Evolutionary conservation across 30 jellyfish, hydroid and myxozoan genomes (phyloP).

Genomic region (Aurelia aurita complex sp. Pacific): DNA sequence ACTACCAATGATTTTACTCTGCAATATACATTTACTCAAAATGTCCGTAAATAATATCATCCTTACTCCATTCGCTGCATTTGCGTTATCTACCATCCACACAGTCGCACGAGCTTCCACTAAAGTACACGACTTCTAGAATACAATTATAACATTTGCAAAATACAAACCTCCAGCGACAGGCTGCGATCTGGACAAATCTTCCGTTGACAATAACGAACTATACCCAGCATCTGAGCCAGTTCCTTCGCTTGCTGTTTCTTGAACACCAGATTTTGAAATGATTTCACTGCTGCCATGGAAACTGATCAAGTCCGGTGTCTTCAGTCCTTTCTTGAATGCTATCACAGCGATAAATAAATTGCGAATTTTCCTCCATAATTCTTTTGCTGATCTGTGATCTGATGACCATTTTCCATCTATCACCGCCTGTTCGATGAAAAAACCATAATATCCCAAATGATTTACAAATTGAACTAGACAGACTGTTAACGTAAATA

Average conservation of each 20-base stretch:
- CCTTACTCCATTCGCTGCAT: too few species aligned
- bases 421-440: constrained; percentile 79
- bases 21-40: too few species aligned
- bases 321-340: constrained; percentile 62
- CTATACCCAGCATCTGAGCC: constrained; percentile 93
- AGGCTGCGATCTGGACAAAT: constrained; percentile 84
- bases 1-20: too few species aligned
- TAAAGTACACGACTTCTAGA: too few species aligned
- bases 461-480: too few species aligned
- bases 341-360: constrained; percentile 67
- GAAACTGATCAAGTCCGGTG: constrained; percentile 60
- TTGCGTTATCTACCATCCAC: too few species aligned
- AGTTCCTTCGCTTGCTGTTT: constrained; percentile 88
- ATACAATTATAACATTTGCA: too few species aligned
- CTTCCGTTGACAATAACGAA: constrained; percentile 88
- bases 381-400: constrained; percentile 62
- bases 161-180: constrained; percentile 58
- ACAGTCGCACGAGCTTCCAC: too few species aligned
- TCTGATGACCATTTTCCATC: constrained; percentile 95
- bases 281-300: constrained; percentile 32
- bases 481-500: too few species aligned
- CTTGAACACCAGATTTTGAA: constrained; percentile 28
- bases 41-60: too few species aligned
- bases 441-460: background rate
- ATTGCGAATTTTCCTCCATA: constrained; percentile 79